These are phyloP conservation scores for Opisthograptis luteolata DNA, from an alignment of 2,888 invertebrate species.

Conservation along the genomic window DNA sequence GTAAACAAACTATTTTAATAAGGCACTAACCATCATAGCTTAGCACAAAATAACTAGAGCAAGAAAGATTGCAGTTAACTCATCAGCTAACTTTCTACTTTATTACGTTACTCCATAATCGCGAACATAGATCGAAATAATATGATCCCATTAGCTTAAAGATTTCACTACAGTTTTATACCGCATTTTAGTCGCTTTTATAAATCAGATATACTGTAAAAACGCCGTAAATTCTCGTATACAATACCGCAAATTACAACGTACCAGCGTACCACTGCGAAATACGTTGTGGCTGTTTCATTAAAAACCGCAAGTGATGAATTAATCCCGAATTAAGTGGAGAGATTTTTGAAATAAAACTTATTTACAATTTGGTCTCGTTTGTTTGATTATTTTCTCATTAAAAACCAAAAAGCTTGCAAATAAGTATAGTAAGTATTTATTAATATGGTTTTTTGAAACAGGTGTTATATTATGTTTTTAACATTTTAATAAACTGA, in stretches of 20 bases:
- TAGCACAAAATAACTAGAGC: conserved; percentile 21
- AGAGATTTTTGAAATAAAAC: conserved; percentile 44
- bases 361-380: conserved; percentile 16
- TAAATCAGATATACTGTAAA: conserved; percentile 40
- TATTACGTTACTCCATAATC: conserved; percentile 28
- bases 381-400: conserved; percentile 15
- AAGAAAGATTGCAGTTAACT: conserved; percentile 23
- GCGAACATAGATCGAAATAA: conserved; percentile 24
- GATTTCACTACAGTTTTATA: conserved; percentile 32
- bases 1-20: background rate
- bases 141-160: conserved; percentile 28
- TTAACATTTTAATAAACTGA: no score
- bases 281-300: conserved; percentile 67
- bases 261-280: conserved; percentile 58
- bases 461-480: no score
- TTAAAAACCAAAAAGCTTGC: no score
- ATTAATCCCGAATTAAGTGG: conserved; percentile 57
- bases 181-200: conserved; percentile 30
- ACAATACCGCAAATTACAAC: conserved; percentile 68
- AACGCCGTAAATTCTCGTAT: conserved; percentile 46
- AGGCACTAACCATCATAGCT: background rate
- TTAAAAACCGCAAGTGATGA: conserved; percentile 68
- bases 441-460: no score
- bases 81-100: conserved; percentile 27
- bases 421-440: no score